Evolutionary conservation across 2,888 invertebrate genomes (phyloP), one percentile per base, ranked within the genome.

Genomic region (Caenorhabditis panamensis): DNA sequence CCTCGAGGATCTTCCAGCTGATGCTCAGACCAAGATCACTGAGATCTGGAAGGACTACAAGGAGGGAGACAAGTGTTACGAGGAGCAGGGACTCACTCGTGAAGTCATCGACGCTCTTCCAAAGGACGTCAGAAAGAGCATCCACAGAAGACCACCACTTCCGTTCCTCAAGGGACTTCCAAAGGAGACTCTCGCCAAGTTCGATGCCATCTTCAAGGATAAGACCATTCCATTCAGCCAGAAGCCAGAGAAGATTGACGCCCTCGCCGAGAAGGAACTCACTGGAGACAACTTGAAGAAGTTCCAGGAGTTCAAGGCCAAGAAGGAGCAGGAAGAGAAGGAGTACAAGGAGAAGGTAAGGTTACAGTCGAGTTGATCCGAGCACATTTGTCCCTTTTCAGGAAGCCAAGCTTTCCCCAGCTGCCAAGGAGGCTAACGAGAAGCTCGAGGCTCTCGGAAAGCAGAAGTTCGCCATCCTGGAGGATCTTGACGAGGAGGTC

Each of bases 41-140:
- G 79, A 68, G 26, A 85, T 85, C 44, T 85, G 85, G 85, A 83
- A 82, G 61, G 73, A 84, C 63, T 86, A 79, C 80, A 83, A 82
- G 51, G 84, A 84, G 37, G 86, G 86, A 22, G 83, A 84, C 44
- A 84, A 84, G 26, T 86, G 86, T 68, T 83, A 85, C 53, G 76
- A 80, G 28, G 79, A 86, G 59, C 82, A 82, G 31, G 82, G 77
- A 53, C 62, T 67, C 24, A 85, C 86, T 20, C 71, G 82, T 16
- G 84, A 86, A 61, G 44, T 86, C 31, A 49, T 84, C 24, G 82
- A 82, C 24, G 31, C 73, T 20, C 56, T 84, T 13, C 76, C 84
- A 16, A 64, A 73, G 36, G 83, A 83, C 4, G 51, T 64, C n/a
- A 53, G 71, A n/a, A 63, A 64, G 59, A 68, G 47, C 36, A 24